Evolutionary conservation across 2,888 invertebrate species (phyloP).

Genomic region (Eurytoma californica): DNA sequence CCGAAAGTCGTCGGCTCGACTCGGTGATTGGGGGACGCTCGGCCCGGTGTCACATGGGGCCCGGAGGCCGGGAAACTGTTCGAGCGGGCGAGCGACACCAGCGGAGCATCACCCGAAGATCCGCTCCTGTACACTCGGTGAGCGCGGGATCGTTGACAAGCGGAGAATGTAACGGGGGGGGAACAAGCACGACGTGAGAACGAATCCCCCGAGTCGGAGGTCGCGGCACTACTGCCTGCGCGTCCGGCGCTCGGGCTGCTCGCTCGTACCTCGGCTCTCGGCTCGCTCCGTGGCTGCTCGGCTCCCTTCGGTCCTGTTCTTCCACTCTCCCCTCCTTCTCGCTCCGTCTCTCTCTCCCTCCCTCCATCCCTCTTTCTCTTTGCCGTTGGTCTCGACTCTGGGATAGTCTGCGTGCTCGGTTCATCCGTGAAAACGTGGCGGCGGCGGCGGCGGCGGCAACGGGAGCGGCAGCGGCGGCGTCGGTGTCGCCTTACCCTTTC

Average conservation of each 20-base stretch:
- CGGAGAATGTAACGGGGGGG: neutral
- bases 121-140: too few species aligned
- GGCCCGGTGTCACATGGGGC: too few species aligned
- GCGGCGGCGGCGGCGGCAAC: too few species aligned
- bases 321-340: neutral
- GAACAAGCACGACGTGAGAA: conserved; percentile 37
- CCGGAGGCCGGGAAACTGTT: too few species aligned
- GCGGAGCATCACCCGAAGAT: too few species aligned
- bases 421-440: conserved; percentile 21
- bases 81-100: too few species aligned
- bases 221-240: conserved; percentile 72
- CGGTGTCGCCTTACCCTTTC: conserved; percentile 18
- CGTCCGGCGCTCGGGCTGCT: conserved; percentile 63
- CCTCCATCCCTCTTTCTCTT: neutral
- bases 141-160: too few species aligned
- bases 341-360: too few species aligned
- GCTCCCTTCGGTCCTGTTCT: neutral
- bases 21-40: neutral
- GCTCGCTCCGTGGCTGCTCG: neutral
- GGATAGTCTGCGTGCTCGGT: neutral
- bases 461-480: too few species aligned
- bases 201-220: conserved; percentile 67
- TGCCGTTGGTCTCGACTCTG: neutral
- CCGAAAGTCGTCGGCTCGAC: too few species aligned
- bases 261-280: neutral